phyloP scores from a whole-genome alignment of 2,113 vertebrate species.

The Eurypyga helias region DNA sequence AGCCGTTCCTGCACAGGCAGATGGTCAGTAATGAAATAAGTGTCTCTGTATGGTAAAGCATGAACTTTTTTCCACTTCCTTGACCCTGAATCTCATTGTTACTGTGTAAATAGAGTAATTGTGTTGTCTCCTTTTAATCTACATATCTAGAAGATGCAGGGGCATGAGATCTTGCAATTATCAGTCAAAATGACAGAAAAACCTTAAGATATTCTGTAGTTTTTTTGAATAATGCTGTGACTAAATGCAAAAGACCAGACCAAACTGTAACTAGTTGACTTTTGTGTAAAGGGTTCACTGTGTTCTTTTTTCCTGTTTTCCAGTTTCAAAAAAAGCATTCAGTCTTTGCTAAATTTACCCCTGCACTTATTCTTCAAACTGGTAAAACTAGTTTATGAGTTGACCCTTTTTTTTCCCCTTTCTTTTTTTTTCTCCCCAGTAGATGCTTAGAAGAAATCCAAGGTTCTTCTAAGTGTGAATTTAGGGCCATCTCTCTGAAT shows the following conservation, averaged over 20 bases:
- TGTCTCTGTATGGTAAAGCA: neutral
- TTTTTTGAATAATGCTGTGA: neutral
- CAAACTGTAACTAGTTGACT: neutral
- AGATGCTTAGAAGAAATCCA: neutral
- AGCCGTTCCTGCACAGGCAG: neutral
- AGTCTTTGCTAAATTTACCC: neutral
- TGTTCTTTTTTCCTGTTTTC: neutral
- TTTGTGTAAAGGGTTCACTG: neutral
- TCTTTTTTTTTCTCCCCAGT: fast-evolving
- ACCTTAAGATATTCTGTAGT: neutral
- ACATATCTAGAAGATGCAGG: neutral
- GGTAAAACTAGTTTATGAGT: neutral
- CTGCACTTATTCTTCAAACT: neutral
- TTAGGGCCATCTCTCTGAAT: neutral
- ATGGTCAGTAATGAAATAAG: neutral
- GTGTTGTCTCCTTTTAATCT: neutral
- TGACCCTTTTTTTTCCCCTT: fast-evolving
- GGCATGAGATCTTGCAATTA: neutral
- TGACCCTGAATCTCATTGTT: neutral
- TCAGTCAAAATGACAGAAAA: neutral
- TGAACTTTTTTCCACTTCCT: neutral
- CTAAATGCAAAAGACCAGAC: neutral
- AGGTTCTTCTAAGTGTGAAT: neutral
- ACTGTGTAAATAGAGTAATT: neutral
- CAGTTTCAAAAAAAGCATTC: neutral